Evolutionary conservation across 2,113 vertebrate genomes (phyloP).

Genomic region (Chaetops frenatus): DNA sequence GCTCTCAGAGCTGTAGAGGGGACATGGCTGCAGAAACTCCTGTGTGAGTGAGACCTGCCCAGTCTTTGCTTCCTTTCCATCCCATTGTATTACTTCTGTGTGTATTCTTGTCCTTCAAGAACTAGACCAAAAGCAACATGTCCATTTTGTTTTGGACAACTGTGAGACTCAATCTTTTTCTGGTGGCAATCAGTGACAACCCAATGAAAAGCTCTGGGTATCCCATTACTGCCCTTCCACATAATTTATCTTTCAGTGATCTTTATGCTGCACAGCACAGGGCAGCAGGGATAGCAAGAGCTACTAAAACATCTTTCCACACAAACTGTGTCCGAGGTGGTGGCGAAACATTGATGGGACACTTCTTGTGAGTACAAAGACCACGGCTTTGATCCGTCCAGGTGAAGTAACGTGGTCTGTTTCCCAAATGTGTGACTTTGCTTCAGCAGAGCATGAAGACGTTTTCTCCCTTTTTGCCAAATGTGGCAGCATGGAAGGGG

Average conservation of each 20-base stretch:
- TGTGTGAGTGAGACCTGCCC: not conserved
- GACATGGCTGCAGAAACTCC: not conserved
- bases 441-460: not conserved
- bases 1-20: accelerated
- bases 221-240: not conserved
- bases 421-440: not conserved
- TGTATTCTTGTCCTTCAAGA: not conserved
- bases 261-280: not conserved
- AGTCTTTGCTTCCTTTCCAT: not conserved
- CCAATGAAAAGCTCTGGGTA: not conserved
- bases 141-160: not conserved
- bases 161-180: not conserved
- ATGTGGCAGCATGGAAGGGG: not conserved
- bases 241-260: not conserved
- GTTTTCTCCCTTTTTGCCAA: not conserved
- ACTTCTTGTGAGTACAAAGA: not conserved
- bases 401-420: accelerated
- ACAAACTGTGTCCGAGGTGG: not conserved
- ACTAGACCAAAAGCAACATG: not conserved
- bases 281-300: not conserved
- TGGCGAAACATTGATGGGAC: no score
- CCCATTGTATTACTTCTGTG: accelerated
- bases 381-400: accelerated
- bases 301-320: not conserved
- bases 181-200: not conserved